Base-by-base conservation (phyloP, 2,113 vertebrate genomes). In the Anolis sagrei region DNA sequence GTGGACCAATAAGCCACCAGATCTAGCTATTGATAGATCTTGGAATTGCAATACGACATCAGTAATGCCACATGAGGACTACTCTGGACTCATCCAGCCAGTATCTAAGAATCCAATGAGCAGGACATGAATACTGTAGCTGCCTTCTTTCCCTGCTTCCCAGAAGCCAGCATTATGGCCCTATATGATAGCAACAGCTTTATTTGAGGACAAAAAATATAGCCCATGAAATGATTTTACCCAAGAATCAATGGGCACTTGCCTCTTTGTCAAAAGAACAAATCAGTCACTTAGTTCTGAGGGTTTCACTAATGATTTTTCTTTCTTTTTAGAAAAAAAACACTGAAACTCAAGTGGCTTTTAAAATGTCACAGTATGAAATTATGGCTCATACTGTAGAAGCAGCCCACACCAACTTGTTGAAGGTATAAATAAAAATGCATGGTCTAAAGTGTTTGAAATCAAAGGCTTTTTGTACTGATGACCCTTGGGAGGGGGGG, bases 311-410 rank as follows among this genome's bases (percentile, higher is more conserved):
- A 91, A 93, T 88, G 78, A 91, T 90, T 91, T 92, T 79, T 73
- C 54, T 87, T 78, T 88, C 75, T 66, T 81, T 73, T 78, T 84
- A 73, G 89, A 92, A 85, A 90, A n/a, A 92, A 89, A 93, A 81
- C 73, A 87, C 88, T 86, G 5, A 36, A 86, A 85, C 79, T 81
- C 89, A 91, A 90, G 90, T 93, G 82, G 83, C 82, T 95, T 94
- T 90, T 90, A 94, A 94, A 94, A 91, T 86, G 93, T 91, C 86
- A 79, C 82, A 92, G 89, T 93, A 94, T 94, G 92, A 93, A 93
- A 90, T 90, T 90, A 90, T 89, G 89, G 89, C 87, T 93, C 91
- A 83, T 79, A 70, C 82, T 92, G 86, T 79, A 78, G 77, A 32
- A n/a, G 76, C 82, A 89, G 80, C 70, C 36, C 84, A 88, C 70